Conservation (phyloP, 2,797 vertebrate genomes). For the Lindbergichthys nudifrons region DNA sequence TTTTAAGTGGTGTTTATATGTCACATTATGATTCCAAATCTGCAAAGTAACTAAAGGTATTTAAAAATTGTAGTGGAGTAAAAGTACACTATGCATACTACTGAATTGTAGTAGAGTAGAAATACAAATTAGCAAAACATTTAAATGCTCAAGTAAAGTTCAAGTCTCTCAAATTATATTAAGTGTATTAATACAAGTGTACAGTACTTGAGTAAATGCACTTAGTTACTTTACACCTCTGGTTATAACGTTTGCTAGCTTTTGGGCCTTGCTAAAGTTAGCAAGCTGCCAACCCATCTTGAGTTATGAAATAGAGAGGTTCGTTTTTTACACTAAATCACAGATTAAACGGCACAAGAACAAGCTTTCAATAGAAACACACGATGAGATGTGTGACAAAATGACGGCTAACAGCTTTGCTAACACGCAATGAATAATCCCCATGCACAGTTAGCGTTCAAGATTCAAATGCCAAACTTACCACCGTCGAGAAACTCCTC, state of each 20-base stretch:
- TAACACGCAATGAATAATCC: slow-evolving; percentile 32
- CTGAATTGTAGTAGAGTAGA: too few relatives aligned
- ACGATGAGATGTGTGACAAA: not conserved
- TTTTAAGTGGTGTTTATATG: too few relatives aligned
- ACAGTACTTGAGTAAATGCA: too few relatives aligned
- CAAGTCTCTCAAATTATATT: too few relatives aligned
- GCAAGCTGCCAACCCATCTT: slow-evolving; percentile 1
- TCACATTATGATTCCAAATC: too few relatives aligned
- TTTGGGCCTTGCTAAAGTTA: slow-evolving; percentile 31
- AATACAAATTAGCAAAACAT: too few relatives aligned
- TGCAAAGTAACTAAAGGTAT: too few relatives aligned
- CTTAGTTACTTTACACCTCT: too few relatives aligned
- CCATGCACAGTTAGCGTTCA: not conserved
- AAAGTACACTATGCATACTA: too few relatives aligned
- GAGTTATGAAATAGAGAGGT: not conserved
- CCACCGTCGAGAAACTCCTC: slow-evolving; percentile 93
- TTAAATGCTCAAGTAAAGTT: too few relatives aligned
- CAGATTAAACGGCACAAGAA: fast-evolving
- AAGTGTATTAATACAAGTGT: too few relatives aligned
- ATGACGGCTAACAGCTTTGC: slow-evolving; percentile 16
- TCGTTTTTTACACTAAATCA: not conserved
- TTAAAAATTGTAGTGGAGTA: too few relatives aligned
- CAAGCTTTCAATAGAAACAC: not conserved
- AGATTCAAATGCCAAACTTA: slow-evolving; percentile 73
- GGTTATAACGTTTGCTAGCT: slow-evolving; percentile 12